A percentile compares a stretch with the other conserved stretches of the same genome.
Conservation (phyloP, 2,797 vertebrate species). For the Pipistrellus pygmaeus region DNA sequence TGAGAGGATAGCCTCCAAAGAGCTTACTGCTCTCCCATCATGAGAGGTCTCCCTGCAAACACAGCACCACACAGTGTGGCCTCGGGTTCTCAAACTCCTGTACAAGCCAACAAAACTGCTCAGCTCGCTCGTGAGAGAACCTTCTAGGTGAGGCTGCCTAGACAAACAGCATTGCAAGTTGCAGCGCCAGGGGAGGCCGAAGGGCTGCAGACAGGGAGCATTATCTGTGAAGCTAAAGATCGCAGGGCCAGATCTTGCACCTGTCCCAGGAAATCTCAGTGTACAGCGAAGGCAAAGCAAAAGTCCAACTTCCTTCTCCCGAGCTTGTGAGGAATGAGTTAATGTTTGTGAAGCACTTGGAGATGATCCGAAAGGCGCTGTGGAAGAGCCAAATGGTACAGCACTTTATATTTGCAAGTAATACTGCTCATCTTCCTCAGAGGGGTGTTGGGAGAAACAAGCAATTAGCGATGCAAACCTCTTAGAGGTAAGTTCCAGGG, state of each 20-base stretch:
- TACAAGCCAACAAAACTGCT: neutral
- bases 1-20: neutral
- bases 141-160: neutral
- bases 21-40: neutral
- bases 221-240: neutral
- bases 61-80: neutral
- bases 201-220: neutral
- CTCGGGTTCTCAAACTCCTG: neutral
- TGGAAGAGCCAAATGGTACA: constrained; percentile 73
- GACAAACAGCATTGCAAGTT: neutral
- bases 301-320: neutral
- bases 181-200: neutral
- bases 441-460: constrained; percentile 75
- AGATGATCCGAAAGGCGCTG: constrained; percentile 48
- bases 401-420: constrained; percentile 78
- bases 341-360: constrained; percentile 10
- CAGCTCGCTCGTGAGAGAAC: neutral
- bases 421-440: constrained; percentile 67
- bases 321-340: constrained; percentile 38
- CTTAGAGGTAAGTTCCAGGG: constrained; percentile 50
- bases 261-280: neutral
- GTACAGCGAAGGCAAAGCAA: constrained; percentile 44
- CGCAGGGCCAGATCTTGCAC: neutral
- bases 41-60: neutral
- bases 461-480: constrained; percentile 74